phyloP scores from a whole-genome alignment of 2,797 vertebrate genomes.

The Amphiprion clarkii region DNA sequence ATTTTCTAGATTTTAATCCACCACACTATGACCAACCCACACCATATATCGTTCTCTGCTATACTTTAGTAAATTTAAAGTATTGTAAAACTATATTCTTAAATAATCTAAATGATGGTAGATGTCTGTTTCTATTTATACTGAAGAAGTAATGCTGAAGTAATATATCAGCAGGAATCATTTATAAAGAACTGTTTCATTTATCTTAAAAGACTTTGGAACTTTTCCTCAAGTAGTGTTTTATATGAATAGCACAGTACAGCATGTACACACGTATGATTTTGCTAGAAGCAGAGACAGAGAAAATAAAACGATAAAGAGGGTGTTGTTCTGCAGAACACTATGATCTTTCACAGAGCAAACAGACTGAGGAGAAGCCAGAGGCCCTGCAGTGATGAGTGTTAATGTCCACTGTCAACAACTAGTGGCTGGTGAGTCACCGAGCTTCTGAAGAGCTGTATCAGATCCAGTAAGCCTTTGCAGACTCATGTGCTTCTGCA shows the following conservation, averaged over 20 bases:
- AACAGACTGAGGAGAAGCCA: conserved; percentile 39
- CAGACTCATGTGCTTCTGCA: conserved; percentile 52
- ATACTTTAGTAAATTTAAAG: too few relatives aligned
- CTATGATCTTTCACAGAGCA: conserved; percentile 56
- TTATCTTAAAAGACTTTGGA: too few relatives aligned
- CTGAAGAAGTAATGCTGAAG: too few relatives aligned
- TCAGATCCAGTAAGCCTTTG: conserved; percentile 50
- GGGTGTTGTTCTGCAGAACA: conserved; percentile 32
- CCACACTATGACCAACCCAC: too few relatives aligned
- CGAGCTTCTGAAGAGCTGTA: conserved; percentile 34
- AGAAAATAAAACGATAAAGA: conserved; percentile 31
- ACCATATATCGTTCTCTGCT: too few relatives aligned
- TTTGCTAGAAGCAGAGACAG: conserved; percentile 11
- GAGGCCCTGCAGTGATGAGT: conserved; percentile 37
- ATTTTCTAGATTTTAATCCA: neutral
- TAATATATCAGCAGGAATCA: too few relatives aligned
- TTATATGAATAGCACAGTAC: neutral
- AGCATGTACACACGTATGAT: neutral
- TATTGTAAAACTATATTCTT: too few relatives aligned
- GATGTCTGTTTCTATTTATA: too few relatives aligned
- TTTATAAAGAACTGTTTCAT: too few relatives aligned
- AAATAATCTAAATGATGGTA: too few relatives aligned
- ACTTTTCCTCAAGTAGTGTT: too few relatives aligned
- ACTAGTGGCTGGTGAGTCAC: conserved; percentile 67
- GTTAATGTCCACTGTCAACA: conserved; percentile 52